A percentile compares a stretch with the other conserved stretches of the same genome.
Conservation (phyloP, 2,888 invertebrate species). For the Tortricodes alternella region DNA sequence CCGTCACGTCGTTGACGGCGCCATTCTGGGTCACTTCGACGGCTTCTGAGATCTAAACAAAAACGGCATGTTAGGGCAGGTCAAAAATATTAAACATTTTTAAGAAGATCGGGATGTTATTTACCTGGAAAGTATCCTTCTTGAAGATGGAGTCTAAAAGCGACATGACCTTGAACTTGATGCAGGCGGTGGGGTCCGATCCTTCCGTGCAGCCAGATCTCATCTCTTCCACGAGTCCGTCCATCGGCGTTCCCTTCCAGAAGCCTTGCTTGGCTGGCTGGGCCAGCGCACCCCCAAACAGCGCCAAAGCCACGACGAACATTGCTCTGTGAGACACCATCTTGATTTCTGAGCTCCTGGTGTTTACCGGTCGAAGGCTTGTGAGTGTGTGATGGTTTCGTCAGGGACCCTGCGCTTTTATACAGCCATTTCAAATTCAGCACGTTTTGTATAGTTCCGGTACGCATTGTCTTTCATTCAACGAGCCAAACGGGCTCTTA, state of each 20-base stretch:
- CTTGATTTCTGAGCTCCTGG: constrained; percentile 54
- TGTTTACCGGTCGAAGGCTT: constrained; percentile 72
- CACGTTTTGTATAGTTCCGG: constrained; percentile 74
- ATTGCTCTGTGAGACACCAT: constrained; percentile 78
- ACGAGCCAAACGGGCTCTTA: constrained; percentile 58
- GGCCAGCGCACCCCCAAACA: constrained; percentile 83
- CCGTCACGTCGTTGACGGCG: constrained; percentile 83
- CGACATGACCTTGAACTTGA: constrained; percentile 91
- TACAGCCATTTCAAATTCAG: constrained; percentile 83
- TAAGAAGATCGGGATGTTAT: constrained; percentile 1
- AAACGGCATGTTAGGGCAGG: constrained; percentile 33
- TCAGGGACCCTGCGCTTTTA: constrained; percentile 76
- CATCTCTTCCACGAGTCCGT: constrained; percentile 89
- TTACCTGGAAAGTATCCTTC: constrained; percentile 90
- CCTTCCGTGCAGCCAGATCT: constrained; percentile 88
- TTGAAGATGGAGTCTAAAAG: constrained; percentile 90
- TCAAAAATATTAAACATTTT: background rate
- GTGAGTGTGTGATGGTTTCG: constrained; percentile 75
- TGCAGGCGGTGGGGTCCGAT: constrained; percentile 90
- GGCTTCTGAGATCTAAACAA: constrained; percentile 85
- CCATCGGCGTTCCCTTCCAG: constrained; percentile 88
- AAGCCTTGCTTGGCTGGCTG: constrained; percentile 85
- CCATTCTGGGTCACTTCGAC: constrained; percentile 90
- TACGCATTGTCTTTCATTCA: constrained; percentile 72
- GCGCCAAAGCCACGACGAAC: constrained; percentile 74